These are phyloP conservation scores for Diglossa cyanea DNA, from an alignment of 2,797 vertebrate genomes.

Conservation along the genomic window DNA sequence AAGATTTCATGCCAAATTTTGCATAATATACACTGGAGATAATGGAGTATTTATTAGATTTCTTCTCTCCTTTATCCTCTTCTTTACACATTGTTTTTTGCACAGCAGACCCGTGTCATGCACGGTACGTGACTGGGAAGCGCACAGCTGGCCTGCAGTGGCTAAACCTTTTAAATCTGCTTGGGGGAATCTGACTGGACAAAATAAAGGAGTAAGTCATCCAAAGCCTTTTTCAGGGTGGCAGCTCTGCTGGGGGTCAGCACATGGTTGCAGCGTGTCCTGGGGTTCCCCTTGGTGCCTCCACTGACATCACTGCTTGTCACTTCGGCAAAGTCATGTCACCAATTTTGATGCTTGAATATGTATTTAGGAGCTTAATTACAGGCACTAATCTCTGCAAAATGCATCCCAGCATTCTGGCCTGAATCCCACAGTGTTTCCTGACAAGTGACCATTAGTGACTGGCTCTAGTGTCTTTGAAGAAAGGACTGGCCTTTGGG, in stretches of 20 bases:
- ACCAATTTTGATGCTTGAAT: not conserved
- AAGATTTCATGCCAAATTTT: constrained; percentile 67
- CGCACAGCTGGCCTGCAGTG: not conserved
- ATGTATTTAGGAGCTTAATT: not conserved
- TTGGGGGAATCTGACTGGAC: not conserved
- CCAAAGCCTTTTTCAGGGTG: not conserved
- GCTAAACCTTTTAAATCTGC: not conserved
- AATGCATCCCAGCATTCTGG: not conserved
- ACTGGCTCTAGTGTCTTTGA: not conserved
- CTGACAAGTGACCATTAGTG: not conserved
- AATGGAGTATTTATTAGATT: constrained; percentile 35
- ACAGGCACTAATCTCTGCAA: not conserved
- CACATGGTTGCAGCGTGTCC: not conserved
- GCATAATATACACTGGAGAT: not conserved
- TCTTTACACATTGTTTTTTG: not conserved
- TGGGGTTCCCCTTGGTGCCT: not conserved
- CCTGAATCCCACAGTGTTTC: not conserved
- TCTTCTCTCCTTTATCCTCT: not conserved
- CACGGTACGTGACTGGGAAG: not conserved
- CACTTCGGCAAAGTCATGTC: not conserved
- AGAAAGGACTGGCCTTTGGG: not conserved
- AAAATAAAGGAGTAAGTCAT: not conserved
- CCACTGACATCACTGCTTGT: not conserved
- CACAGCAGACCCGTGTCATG: not conserved
- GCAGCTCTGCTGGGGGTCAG: not conserved